Evolutionary conservation across 2,113 vertebrate genomes (phyloP), one percentile per base, ranked within the genome.

Genomic region (Clinocottus analis): DNA sequence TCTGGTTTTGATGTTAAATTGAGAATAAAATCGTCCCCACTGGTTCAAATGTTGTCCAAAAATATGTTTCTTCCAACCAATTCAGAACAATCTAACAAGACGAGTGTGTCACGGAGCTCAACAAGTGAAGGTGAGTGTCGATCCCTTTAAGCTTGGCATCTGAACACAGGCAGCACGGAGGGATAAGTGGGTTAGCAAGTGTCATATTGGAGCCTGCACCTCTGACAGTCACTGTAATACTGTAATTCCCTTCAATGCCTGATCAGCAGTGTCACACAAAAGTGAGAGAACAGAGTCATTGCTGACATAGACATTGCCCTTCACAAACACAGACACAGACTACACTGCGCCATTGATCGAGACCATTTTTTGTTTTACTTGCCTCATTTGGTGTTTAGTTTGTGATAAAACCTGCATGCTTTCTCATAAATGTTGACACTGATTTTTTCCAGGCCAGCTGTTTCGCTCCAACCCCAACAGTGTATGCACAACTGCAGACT

Each of bases 401-500:
- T 41, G 35, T 85, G 35, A 60, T 69, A 68, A 49, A 66, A 29
- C 75, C 27, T 19, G 37, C 21, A n/a, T 43, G 16, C 37, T 53
- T 55, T 82, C 71, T 68, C 5, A 75, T 62, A 68, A 78, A 27
- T 79, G 16, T 74, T 73, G 47, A 69, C 49, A 10, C 41, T 81
- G 65, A 79, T 77, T 79, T 69, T n/a, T 87, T 86, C 5, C 94
- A 99, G 97, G 89, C 35, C 43, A 94, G 82, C 72, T 63, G 75
- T 85, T 85, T 76, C 88, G 59, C 76, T 73, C 85, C 55, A 72
- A 82, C 75, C 47, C 73, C 63, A 85, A 80, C 68, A 93, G 72
- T 8, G 25, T 95, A 23, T 99, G 97, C 47, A 97, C 94, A 60
- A 96, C 90, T 1, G 94, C 96, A 0, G 96, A 97, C 65, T 99